Percentiles rank a stretch among this genome's conserved stretches.
phyloP scores from a whole-genome alignment of 1,140 invertebrate genomes.

The Drosophila oshimai region DNA sequence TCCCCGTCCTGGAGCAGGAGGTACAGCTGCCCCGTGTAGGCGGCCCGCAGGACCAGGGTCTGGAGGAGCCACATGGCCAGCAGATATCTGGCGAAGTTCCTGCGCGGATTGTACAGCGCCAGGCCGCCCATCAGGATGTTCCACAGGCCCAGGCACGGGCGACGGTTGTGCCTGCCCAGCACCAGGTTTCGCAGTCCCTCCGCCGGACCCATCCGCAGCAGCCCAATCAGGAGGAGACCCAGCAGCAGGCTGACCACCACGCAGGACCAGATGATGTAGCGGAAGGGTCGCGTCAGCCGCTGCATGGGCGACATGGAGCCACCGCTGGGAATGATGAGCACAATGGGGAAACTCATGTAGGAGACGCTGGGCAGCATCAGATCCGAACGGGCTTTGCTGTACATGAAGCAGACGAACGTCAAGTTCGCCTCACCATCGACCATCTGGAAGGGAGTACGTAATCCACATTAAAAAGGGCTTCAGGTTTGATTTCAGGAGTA shows the following conservation, averaged over 20 bases:
- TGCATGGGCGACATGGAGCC: constrained; percentile 46
- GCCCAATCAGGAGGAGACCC: constrained; percentile 36
- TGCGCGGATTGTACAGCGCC: constrained; percentile 29
- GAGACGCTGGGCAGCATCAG: constrained; percentile 56
- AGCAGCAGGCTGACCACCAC: constrained; percentile 27
- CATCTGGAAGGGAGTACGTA: constrained; percentile 40
- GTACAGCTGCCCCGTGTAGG: constrained; percentile 72
- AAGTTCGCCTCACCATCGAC: constrained; percentile 58
- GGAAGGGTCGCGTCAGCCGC: constrained; percentile 56
- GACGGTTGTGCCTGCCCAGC: constrained; percentile 46
- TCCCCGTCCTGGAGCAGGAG: constrained; percentile 64
- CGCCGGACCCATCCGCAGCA: constrained; percentile 4
- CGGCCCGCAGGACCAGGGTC: constrained; percentile 60
- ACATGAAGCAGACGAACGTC: constrained; percentile 64
- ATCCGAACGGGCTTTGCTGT: constrained; percentile 45
- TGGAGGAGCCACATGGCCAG: constrained; percentile 58
- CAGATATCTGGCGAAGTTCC: constrained; percentile 65
- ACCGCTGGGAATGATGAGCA: constrained; percentile 54
- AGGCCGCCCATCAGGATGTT: constrained; percentile 42
- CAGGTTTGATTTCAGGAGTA: too few relatives aligned
- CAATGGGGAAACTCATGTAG: constrained; percentile 61
- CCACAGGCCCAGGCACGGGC: constrained; percentile 56
- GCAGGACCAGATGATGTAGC: constrained; percentile 61
- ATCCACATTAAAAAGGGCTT: too few relatives aligned
- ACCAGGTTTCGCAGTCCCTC: constrained; percentile 33